A percentile compares a stretch with the other conserved stretches of the same genome.
phyloP scores from a whole-genome alignment of 1,140 invertebrate species.

The Drosophila paulistorum region DNA sequence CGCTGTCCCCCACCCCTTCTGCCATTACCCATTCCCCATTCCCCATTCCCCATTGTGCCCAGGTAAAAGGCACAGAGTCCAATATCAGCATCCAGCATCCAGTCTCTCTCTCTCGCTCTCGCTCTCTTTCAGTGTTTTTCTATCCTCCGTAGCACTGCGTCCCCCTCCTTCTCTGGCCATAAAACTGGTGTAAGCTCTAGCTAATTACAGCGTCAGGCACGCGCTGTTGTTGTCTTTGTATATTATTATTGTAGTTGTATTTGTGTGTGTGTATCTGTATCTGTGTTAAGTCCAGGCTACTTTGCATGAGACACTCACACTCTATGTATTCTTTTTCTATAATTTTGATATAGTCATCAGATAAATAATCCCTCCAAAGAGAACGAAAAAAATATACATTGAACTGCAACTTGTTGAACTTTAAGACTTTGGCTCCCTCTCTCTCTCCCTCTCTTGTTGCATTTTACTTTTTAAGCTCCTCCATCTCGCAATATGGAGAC shows the following conservation, averaged over 20 bases:
- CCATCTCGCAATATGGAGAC: neutral
- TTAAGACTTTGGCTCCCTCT: conserved; percentile 44
- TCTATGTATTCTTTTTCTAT: conserved; percentile 41
- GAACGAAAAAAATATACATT: conserved; percentile 14
- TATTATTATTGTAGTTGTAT: neutral
- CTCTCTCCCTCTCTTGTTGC: conserved; percentile 34
- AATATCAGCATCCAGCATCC: conserved; percentile 58
- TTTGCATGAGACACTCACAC: conserved; percentile 53
- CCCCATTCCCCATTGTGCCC: neutral
- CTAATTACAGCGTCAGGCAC: conserved; percentile 77
- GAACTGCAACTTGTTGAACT: conserved; percentile 62
- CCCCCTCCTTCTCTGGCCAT: neutral
- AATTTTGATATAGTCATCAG: conserved; percentile 75
- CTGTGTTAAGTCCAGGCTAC: conserved; percentile 26
- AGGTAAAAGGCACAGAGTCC: conserved; percentile 31
- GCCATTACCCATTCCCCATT: neutral
- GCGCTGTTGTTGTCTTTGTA: conserved; percentile 46
- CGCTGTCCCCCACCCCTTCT: conserved; percentile 12
- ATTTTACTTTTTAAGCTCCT: conserved; percentile 53
- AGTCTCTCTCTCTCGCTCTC: conserved; percentile 7
- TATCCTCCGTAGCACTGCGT: neutral
- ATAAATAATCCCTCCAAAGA: conserved; percentile 21
- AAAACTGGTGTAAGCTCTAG: conserved; percentile 49
- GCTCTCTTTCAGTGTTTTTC: neutral
- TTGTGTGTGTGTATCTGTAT: conserved; percentile 13